Base-by-base conservation (phyloP, 37 sponge, comb jelly and placozoan species). In the Halisarca cf. caerulea region DNA sequence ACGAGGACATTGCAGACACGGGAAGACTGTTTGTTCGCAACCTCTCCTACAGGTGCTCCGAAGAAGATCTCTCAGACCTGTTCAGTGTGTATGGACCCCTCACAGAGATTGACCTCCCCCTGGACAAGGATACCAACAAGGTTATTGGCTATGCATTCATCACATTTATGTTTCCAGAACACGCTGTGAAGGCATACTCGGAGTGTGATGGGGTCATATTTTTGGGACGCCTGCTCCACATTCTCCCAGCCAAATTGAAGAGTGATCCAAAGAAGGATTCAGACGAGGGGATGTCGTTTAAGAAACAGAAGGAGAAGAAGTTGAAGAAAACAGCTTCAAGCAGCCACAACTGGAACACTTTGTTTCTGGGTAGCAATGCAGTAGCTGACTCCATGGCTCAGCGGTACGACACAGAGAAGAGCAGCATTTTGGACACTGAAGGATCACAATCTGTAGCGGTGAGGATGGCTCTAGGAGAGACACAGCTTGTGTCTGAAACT, bases 1-100 rank as follows among this genome's bases (percentile, higher is more conserved):
- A 24, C 2, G 90, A 93, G 38, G 62, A 72, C 35, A 62, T 91
- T 9, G 83, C 88, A 25, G 97, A 96, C 4, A 90, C 97, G 3
- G 99, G 99, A 0, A 80, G 99, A 35, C 57, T 98, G 79, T 98
- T 96, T 87, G 79, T 96, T 21, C 84, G 97, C 18, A 98, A 98
- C 79, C 83, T 98, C 1, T 64, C 99, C 20, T 98, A 92, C 84
- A 84, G 81, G 44, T 82, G 84, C 15, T 87, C 91, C 0, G 97
- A 98, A 73, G 92, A 96, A 0, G 90, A 96, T 11, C 79, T 98
- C 45, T 87, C 83, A 0, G 74, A 87, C 18, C 77, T 92, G 58
- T 96, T 98, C 78, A 84, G 72, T 17, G 71, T 83, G 14, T 92
- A 84, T 78, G 99, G 99, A 23, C 96, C 95, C 24, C 66, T 98